Evolutionary conservation across 2,888 invertebrate genomes (phyloP).

Genomic region (Sylvicola cinctus): DNA sequence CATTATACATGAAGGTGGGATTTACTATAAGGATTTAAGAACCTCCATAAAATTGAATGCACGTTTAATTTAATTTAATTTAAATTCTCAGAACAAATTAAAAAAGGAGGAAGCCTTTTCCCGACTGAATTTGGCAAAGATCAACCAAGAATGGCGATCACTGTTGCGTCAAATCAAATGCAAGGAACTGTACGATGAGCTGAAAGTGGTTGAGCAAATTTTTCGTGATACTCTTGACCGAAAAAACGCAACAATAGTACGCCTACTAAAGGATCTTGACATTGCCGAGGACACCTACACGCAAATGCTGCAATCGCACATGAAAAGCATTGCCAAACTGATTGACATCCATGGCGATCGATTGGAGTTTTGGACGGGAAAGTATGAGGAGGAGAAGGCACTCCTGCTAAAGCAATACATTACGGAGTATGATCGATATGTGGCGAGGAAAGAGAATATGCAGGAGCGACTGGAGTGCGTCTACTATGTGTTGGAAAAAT

Average conservation of each 20-base stretch:
- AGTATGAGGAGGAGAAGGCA: slow-evolving; percentile 34
- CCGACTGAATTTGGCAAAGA: slow-evolving; percentile 59
- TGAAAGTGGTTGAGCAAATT: slow-evolving; percentile 31
- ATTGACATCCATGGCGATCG: slow-evolving; percentile 40
- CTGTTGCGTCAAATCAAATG: slow-evolving; percentile 56
- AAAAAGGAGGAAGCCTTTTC: slow-evolving; percentile 62
- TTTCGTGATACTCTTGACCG: slow-evolving; percentile 31
- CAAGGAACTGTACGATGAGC: slow-evolving; percentile 46
- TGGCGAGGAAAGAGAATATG: slow-evolving; percentile 29
- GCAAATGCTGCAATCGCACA: slow-evolving; percentile 49
- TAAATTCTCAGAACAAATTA: slow-evolving; percentile 47
- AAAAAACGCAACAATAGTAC: slow-evolving; percentile 43
- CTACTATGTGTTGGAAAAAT: slow-evolving; percentile 33
- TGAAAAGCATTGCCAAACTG: slow-evolving; percentile 44
- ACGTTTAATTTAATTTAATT: slow-evolving; percentile 6
- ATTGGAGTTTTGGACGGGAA: slow-evolving; percentile 31
- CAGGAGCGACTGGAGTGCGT: slow-evolving; percentile 36
- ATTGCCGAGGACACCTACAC: slow-evolving; percentile 54
- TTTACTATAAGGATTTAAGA: not conserved
- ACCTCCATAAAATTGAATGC: not conserved
- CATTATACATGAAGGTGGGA: slow-evolving; percentile 57
- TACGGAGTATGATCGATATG: slow-evolving; percentile 30
- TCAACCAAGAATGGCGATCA: slow-evolving; percentile 69
- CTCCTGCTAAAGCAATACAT: slow-evolving; percentile 31
- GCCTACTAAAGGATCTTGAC: slow-evolving; percentile 41